Conservation (phyloP, 2,888 invertebrate genomes). For the Cecidostiba fungosa region DNA sequence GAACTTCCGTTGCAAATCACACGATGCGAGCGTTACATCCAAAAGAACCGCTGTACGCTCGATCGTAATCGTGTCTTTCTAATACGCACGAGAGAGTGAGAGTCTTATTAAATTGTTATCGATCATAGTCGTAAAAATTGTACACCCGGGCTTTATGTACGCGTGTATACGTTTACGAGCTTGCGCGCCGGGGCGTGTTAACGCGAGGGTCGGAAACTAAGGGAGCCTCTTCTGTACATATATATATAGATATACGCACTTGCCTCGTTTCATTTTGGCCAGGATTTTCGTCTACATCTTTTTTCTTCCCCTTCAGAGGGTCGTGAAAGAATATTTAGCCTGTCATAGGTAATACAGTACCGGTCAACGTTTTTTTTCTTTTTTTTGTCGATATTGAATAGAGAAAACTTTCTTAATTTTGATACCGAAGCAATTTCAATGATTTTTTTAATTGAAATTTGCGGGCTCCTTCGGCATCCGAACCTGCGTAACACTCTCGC, state of each 20-base stretch:
- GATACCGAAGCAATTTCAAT: neutral
- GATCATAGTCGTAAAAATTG: slow-evolving; percentile 47
- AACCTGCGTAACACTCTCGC: neutral
- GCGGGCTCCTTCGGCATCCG: slow-evolving; percentile 4
- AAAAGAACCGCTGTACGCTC: slow-evolving; percentile 24
- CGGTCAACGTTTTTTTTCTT: neutral
- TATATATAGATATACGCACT: neutral
- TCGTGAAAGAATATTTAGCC: neutral
- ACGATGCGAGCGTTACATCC: neutral
- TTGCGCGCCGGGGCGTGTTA: neutral
- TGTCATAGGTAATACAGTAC: neutral
- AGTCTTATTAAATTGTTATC: slow-evolving; percentile 57
- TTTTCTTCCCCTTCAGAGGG: slow-evolving; percentile 12
- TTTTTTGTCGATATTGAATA: neutral
- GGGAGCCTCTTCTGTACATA: slow-evolving; percentile 23
- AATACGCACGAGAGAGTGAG: slow-evolving; percentile 21
- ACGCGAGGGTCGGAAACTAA: slow-evolving; percentile 29
- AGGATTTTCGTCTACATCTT: slow-evolving; percentile 27
- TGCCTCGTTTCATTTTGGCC: slow-evolving; percentile 14
- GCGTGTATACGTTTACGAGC: slow-evolving; percentile 1
- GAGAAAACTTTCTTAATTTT: neutral
- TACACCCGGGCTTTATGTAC: slow-evolving; percentile 9
- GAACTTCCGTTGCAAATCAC: slow-evolving; percentile 15
- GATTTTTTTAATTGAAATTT: neutral
- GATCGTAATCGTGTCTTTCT: slow-evolving; percentile 36